Conservation (phyloP, 2,113 vertebrate genomes). For the Calcarius ornatus region DNA sequence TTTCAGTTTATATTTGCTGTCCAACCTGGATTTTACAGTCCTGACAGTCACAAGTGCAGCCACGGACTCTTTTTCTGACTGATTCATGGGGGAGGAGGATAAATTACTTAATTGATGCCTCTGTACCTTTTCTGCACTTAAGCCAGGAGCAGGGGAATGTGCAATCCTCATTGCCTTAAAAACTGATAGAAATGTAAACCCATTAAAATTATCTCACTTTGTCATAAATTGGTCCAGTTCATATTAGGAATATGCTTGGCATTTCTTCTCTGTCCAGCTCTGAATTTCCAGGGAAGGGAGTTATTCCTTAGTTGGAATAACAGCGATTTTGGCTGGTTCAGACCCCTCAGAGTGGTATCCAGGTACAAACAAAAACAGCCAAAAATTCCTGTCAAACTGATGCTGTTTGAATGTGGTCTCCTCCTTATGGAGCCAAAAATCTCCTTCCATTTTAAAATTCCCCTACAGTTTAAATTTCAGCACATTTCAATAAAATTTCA, state of each 20-base stretch:
- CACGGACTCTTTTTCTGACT: not conserved
- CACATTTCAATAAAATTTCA: not conserved
- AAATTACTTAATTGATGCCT: not conserved
- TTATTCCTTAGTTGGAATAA: not conserved
- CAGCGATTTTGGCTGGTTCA: not conserved
- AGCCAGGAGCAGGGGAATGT: not conserved
- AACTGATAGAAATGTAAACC: not conserved
- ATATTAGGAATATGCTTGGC: accelerated
- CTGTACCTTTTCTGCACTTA: not conserved
- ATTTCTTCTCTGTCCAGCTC: not conserved
- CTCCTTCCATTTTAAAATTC: not conserved
- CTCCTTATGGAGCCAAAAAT: no score
- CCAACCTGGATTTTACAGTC: not conserved
- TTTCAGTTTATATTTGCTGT: not conserved
- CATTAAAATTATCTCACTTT: not conserved
- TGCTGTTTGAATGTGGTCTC: accelerated
- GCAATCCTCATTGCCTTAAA: not conserved
- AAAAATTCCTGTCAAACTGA: not conserved
- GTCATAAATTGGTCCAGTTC: accelerated
- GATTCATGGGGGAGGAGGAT: not conserved
- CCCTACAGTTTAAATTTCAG: not conserved
- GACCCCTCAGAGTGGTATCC: not conserved
- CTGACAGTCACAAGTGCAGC: not conserved
- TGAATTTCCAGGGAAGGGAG: not conserved
- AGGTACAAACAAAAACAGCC: not conserved